These are phyloP conservation scores for Montipora efflorescens DNA, from an alignment of 64 coral and sea anemone species.

Conservation along the genomic window DNA sequence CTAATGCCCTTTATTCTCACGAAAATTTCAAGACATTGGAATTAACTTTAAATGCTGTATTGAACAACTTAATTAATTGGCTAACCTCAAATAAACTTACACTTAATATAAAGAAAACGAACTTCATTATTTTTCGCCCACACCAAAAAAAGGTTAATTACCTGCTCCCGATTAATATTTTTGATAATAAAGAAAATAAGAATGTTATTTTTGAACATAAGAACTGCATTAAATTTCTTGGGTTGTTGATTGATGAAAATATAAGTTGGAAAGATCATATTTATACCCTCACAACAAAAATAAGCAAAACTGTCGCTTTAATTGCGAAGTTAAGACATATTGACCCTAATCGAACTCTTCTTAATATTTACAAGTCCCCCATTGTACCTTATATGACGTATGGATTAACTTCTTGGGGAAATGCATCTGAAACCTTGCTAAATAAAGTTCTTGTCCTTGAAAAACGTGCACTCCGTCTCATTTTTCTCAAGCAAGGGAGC, in stretches of 20 bases:
- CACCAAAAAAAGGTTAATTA: no score
- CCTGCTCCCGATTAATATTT: no score
- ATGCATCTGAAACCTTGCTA: neutral
- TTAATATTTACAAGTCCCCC: neutral
- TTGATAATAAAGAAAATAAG: neutral
- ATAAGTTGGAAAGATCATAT: neutral
- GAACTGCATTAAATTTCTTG: neutral
- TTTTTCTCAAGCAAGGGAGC: neutral
- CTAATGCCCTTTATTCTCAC: no score
- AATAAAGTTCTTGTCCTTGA: neutral
- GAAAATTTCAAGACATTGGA: no score
- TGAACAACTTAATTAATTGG: no score
- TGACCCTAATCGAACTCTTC: neutral
- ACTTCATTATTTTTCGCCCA: no score
- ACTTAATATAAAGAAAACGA: no score
- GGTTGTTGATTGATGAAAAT: neutral
- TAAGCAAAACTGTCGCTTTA: neutral
- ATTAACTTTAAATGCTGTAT: no score
- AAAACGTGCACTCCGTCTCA: neutral
- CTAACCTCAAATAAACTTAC: no score
- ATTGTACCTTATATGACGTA: neutral
- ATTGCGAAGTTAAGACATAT: neutral
- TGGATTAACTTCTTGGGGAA: no score
- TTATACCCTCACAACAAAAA: neutral
- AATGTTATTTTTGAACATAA: neutral